Evolutionary conservation across 2,113 vertebrate genomes (phyloP).

Genomic region (Corynorhinus townsendii): DNA sequence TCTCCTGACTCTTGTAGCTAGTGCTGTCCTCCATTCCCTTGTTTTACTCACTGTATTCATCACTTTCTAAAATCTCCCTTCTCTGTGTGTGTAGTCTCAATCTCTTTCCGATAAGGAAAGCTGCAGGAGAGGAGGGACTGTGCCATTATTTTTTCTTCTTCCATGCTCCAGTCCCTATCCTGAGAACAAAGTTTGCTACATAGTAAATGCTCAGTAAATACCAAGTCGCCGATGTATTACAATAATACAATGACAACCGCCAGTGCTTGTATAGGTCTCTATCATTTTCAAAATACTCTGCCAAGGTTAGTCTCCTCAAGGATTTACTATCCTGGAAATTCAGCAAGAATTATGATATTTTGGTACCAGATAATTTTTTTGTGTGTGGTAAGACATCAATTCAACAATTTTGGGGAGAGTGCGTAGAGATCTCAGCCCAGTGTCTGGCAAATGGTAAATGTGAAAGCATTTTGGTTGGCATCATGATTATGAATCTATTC

Average conservation of each 20-base stretch:
- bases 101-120: neutral
- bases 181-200: neutral
- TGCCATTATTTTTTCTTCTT: neutral
- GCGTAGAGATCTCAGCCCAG: neutral
- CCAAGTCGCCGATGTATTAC: neutral
- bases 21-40: neutral
- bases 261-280: neutral
- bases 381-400: neutral
- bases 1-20: neutral
- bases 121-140: neutral
- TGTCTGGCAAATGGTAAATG: neutral
- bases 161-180: neutral
- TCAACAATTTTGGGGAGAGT: neutral
- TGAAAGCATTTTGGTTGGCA: neutral
- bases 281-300: neutral
- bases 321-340: neutral
- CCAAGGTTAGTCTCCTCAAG: neutral
- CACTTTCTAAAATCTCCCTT: neutral
- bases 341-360: neutral
- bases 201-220: neutral
- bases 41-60: neutral
- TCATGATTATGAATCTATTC: neutral
- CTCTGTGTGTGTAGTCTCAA: neutral
- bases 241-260: neutral
- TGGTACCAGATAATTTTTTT: neutral